These are phyloP conservation scores for Limnephilus marmoratus DNA, from an alignment of 2,888 invertebrate genomes.

Conservation along the genomic window DNA sequence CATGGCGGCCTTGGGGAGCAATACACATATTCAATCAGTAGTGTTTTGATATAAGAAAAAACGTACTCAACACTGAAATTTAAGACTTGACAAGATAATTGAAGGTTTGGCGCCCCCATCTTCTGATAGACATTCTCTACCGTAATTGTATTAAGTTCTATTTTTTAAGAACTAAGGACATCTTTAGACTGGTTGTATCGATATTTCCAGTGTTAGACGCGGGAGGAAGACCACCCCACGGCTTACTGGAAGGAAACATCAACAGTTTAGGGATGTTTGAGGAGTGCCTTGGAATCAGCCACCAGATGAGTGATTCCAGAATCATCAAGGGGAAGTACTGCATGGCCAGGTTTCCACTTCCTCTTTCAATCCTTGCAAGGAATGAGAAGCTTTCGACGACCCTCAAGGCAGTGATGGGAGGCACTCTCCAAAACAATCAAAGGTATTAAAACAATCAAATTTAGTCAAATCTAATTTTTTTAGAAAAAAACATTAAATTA, in stretches of 20 bases:
- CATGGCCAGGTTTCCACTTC: conserved; percentile 14
- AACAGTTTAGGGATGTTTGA: conserved; percentile 54
- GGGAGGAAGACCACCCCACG: conserved; percentile 48
- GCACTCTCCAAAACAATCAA: neutral
- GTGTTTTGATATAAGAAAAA: no score
- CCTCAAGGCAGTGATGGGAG: neutral
- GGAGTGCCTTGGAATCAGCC: conserved; percentile 48
- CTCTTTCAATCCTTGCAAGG: neutral
- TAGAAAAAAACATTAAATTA: no score
- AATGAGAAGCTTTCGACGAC: neutral
- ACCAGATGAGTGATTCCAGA: conserved; percentile 6
- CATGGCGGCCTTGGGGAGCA: rapidly evolving
- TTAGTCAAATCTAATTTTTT: no score
- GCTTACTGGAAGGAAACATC: conserved; percentile 52
- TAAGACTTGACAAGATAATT: no score
- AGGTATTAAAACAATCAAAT: neutral
- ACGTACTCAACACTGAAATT: no score
- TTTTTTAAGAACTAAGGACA: no score
- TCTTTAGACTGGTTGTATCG: no score
- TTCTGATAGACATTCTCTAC: no score
- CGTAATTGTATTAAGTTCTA: no score
- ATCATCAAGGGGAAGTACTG: conserved; percentile 51
- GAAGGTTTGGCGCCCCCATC: no score
- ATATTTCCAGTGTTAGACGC: conserved; percentile 57
- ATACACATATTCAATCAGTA: no score